phyloP scores from a whole-genome alignment of 2,113 vertebrate species.

The Nymphicus hollandicus region DNA sequence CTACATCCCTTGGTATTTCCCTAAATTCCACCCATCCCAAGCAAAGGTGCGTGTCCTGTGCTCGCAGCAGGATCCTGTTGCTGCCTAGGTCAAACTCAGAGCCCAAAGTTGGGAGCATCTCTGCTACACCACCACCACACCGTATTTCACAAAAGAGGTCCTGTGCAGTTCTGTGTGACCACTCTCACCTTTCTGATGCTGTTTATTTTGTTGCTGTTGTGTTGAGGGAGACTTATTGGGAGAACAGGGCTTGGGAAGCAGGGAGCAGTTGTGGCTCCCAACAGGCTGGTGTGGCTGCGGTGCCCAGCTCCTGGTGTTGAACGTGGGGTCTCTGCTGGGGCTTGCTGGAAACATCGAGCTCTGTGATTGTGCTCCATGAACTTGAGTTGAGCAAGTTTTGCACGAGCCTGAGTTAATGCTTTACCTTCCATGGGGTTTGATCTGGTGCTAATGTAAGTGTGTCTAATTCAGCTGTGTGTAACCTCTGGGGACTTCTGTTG shows the following conservation, averaged over 20 bases:
- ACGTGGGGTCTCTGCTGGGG: not conserved
- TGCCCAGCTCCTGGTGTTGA: not conserved
- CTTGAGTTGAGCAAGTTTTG: not conserved
- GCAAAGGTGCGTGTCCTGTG: not conserved
- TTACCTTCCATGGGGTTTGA: not conserved
- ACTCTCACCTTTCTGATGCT: not conserved
- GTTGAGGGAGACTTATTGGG: not conserved
- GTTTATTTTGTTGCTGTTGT: not conserved
- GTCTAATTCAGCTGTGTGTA: not conserved
- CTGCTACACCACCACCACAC: not conserved
- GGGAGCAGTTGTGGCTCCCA: not conserved
- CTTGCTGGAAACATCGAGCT: not conserved
- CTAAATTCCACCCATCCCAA: not conserved
- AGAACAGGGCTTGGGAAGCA: not conserved
- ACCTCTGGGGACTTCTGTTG: not conserved
- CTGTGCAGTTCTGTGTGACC: not conserved
- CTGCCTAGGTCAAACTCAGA: not conserved
- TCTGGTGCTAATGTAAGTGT: not conserved
- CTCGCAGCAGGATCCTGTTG: not conserved
- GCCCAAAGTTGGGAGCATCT: not conserved
- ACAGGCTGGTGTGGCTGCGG: rapidly evolving
- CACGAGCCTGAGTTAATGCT: not conserved
- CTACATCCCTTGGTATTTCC: not conserved
- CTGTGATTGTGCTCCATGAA: too few species aligned
- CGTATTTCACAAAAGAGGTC: not conserved